A percentile compares a stretch with the other conserved stretches of the same genome.
Conservation (phyloP, 2,888 invertebrate genomes). For the Erynnis tages region DNA sequence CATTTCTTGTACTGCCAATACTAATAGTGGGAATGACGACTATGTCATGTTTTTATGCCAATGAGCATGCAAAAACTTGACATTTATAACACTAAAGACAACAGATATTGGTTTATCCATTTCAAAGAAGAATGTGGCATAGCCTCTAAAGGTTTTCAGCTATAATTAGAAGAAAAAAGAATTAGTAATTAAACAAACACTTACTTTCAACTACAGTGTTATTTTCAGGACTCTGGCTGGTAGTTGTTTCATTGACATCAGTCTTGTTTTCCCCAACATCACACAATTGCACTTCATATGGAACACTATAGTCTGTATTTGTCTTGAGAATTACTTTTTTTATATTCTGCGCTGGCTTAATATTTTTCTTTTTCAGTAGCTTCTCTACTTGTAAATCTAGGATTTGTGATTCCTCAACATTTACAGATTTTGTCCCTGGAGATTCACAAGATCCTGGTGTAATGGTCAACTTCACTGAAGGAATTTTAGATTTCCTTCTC, state of each 20-base stretch:
- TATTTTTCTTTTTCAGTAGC: conserved; percentile 23
- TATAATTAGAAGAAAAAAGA: too few species aligned
- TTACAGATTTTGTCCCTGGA: conserved; percentile 34
- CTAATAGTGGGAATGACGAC: too few species aligned
- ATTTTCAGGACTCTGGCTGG: conserved; percentile 10
- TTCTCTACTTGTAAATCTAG: conserved; percentile 27
- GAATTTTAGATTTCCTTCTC: conserved; percentile 50
- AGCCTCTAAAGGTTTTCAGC: too few species aligned
- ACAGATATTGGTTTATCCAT: too few species aligned
- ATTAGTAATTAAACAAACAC: conserved; percentile 30
- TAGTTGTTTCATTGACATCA: conserved; percentile 19
- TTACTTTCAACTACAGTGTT: conserved; percentile 23
- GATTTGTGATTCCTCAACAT: conserved; percentile 29
- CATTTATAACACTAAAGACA: too few species aligned
- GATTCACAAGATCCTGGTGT: conserved; percentile 39
- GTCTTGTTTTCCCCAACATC: background rate
- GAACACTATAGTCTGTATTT: conserved; percentile 1
- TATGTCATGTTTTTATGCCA: too few species aligned
- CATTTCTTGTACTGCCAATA: too few species aligned
- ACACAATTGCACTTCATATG: conserved; percentile 20
- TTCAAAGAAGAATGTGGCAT: too few species aligned
- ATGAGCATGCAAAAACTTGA: too few species aligned
- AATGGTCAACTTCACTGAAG: conserved; percentile 34
- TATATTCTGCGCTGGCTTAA: conserved; percentile 4
- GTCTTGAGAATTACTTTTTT: background rate